These are phyloP conservation scores for Atopsyche davidsoni DNA, from an alignment of 1,140 invertebrate species.

Conservation along the genomic window DNA sequence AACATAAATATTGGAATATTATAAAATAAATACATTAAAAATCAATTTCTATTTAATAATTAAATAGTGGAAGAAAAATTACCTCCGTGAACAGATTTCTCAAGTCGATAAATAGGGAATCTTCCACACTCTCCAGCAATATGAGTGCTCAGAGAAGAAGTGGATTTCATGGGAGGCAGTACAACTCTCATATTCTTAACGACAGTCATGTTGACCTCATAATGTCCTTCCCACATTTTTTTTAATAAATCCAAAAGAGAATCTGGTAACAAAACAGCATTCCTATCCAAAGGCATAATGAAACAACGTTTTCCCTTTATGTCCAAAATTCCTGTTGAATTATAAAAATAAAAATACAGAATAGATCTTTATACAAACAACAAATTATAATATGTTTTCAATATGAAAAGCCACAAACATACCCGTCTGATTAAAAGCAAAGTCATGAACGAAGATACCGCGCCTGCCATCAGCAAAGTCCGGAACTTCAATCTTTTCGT, in stretches of 20 bases:
- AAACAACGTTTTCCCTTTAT: constrained; percentile 70
- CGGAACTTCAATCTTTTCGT: constrained; percentile 74
- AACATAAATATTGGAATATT: too few species aligned
- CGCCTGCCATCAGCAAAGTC: constrained; percentile 69
- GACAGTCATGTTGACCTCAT: constrained; percentile 73
- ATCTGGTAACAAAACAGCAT: constrained; percentile 67
- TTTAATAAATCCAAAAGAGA: constrained; percentile 71
- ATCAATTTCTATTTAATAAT: background rate
- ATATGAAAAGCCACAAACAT: constrained; percentile 6
- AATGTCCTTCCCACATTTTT: constrained; percentile 77
- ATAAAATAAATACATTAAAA: too few species aligned
- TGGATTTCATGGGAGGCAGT: constrained; percentile 63
- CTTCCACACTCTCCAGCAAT: constrained; percentile 65
- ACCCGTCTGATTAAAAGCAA: constrained; percentile 74
- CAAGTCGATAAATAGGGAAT: constrained; percentile 68
- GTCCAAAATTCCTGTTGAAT: constrained; percentile 67
- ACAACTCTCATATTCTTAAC: constrained; percentile 73
- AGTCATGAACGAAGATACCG: constrained; percentile 85
- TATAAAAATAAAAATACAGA: background rate
- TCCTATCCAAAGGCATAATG: constrained; percentile 79
- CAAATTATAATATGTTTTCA: background rate
- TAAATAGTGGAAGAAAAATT: constrained; percentile 21
- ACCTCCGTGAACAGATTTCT: constrained; percentile 55
- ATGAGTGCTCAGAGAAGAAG: constrained; percentile 58
- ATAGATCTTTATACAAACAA: background rate